Evolutionary conservation across 2,113 vertebrate genomes (phyloP), one percentile per base, ranked within the genome.

Genomic region (Ellobius talpinus): DNA sequence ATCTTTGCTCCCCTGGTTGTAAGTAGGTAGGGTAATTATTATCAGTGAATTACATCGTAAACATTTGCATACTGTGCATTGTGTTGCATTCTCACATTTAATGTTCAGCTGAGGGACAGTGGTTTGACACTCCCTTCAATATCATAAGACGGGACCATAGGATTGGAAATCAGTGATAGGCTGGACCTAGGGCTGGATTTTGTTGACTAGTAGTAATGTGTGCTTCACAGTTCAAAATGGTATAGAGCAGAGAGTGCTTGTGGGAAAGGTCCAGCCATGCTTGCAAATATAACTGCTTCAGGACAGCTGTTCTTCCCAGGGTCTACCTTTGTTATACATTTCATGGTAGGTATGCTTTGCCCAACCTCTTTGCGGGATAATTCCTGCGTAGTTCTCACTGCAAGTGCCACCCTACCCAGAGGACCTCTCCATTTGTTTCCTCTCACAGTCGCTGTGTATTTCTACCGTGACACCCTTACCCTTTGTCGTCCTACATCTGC

Each of bases 21-120:
- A 31, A 8, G 39, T 79, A 90, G 55, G 6, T 68, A 61, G 77
- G 6, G 45, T 31, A 23, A 42, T 29, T n/a, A 31, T 24, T 47
- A 55, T 58, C 87, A 92, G 76, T 68, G 79, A 65, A 87, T 78
- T 84, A 7, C 86, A 52, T 72, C 61, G 52, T 91, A 61, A 77
- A 8, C 29, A 68, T 89, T 74, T 89, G 6, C 23, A 58, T 24
- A 14, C n/a, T 82, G 10, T 61, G 23, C 21, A 16, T 84, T 42
- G 24, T 42, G 23, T 29, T 84, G 12, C 26, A 39, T 63, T 42
- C 13, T 84, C 23, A 29, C 13, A 70, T 21, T 84, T 77, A 45
- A 31, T 96, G 33, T 26, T n/a, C 55, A 95, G 14, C 63, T 13
- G 17, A 17, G 36, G n/a, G 47, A 29, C 68, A 39, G 4, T 76